Conservation (phyloP, 2,888 invertebrate species). For the Aphrophora alni region DNA sequence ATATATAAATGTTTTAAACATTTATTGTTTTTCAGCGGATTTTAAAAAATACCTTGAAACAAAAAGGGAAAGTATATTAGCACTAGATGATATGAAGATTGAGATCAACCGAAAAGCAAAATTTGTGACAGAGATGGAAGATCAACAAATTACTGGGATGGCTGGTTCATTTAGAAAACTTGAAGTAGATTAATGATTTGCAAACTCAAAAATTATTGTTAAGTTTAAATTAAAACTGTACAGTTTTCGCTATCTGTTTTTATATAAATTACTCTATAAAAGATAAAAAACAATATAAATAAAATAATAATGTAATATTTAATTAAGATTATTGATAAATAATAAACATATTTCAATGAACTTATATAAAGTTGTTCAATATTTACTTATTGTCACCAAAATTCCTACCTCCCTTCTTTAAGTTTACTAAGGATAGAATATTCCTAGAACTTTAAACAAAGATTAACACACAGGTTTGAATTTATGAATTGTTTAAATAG, state of each 20-base stretch:
- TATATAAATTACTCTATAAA: neutral
- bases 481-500: too few relatives aligned
- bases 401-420: too few relatives aligned
- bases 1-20: neutral
- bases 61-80: slow-evolving; percentile 51
- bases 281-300: neutral
- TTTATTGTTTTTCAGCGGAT: slow-evolving; percentile 48
- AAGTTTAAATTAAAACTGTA: neutral
- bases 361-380: too few relatives aligned
- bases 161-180: slow-evolving; percentile 79
- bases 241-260: neutral
- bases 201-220: slow-evolving; percentile 26
- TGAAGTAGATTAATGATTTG: slow-evolving; percentile 70
- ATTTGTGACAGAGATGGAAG: slow-evolving; percentile 72
- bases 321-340: neutral
- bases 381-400: too few relatives aligned
- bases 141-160: slow-evolving; percentile 66
- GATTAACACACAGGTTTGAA: too few relatives aligned
- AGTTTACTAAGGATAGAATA: too few relatives aligned
- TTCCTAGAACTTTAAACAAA: too few relatives aligned
- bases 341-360: neutral
- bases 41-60: slow-evolving; percentile 54
- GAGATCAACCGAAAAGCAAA: slow-evolving; percentile 72
- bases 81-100: slow-evolving; percentile 55
- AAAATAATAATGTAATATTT: neutral